A percentile compares a stretch with the other conserved stretches of the same genome.
Conservation (phyloP, 2,888 invertebrate species). For the Drosophila helvetica region DNA sequence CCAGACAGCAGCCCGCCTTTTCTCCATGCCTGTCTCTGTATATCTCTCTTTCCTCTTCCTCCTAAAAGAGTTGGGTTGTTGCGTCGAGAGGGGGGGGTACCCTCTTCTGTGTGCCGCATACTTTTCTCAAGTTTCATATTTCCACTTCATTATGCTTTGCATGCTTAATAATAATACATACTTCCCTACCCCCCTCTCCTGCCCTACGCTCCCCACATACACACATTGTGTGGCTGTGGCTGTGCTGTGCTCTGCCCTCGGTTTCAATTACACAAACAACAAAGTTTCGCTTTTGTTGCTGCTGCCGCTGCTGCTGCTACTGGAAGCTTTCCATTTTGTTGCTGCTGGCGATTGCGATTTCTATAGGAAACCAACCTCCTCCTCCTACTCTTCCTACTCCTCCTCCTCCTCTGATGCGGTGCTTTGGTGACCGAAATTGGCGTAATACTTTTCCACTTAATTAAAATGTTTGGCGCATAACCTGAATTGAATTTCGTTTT, state of each 20-base stretch:
- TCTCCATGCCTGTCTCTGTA: conserved; percentile 11
- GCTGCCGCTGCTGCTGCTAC: conserved; percentile 24
- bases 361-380: conserved; percentile 59
- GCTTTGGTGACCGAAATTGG: conserved; percentile 64
- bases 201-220: conserved; percentile 50
- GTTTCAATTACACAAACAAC: conserved; percentile 70
- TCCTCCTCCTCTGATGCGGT: not conserved
- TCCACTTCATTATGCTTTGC: conserved; percentile 78
- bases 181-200: no score
- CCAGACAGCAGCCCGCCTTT: not conserved
- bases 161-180: conserved; percentile 72
- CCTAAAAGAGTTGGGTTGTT: no score
- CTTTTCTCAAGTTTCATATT: conserved; percentile 68
- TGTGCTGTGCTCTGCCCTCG: conserved; percentile 27
- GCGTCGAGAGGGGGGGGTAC: no score
- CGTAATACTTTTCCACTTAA: conserved; percentile 79
- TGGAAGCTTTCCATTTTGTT: conserved; percentile 76
- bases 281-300: conserved; percentile 70
- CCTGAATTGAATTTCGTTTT: conserved; percentile 77
- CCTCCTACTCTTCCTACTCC: not conserved
- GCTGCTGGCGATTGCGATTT: conserved; percentile 64
- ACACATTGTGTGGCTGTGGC: conserved; percentile 69
- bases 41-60: not conserved
- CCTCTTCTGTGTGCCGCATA: conserved; percentile 38
- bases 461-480: conserved; percentile 78